Base-by-base conservation (phyloP, 2,113 vertebrate genomes). In the Caloenas nicobarica region DNA sequence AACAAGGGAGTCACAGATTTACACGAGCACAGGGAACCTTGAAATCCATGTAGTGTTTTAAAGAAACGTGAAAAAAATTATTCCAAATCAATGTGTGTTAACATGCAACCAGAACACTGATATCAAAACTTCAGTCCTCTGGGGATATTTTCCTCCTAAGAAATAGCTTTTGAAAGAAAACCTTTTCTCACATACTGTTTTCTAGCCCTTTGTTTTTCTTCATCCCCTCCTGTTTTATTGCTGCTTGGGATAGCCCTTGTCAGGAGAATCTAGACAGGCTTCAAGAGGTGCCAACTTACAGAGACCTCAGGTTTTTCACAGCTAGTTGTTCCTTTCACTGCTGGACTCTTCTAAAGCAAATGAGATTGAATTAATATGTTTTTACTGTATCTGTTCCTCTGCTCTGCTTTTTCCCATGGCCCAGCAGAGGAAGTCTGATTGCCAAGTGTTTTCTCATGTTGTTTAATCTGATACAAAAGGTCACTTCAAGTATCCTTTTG, bases 381-480 rank as follows among this genome's bases (percentile, higher is more conserved):
- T 96, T 93, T 93, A 89, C 89, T 95, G 81, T 87, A 86, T 88
- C 79, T 77, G 58, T 66, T 95, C 62, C 74, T 89, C 84, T 86
- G 29, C 46, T 95, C 38, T 92, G 68, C 92, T 56, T 48, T 94
- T 97, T 97, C 95, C 93, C 94, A 94, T 94, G 95, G 91, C 68
- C 91, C 81, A 93, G 61, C 40, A 79, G 81, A 96, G 93, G 94
- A 96, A 96, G 94, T 89, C 81, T 69, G 83, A 95, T 93, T 94
- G 90, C 92, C 95, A 96, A 95, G 50, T 92, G 79, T 95, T 97
- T 95, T 95, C 90, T 96, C 93, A 94, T 88, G 94, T 89, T 95
- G 95, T 96, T 95, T 91, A 93, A 96, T 94, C 80, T 89, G 90
- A 96, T 90, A 92, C 96, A 96, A 94, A 95, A 94, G 90, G 94